Evolutionary conservation across 2,797 vertebrate genomes (phyloP).

Genomic region (Glyptemys insculpta): DNA sequence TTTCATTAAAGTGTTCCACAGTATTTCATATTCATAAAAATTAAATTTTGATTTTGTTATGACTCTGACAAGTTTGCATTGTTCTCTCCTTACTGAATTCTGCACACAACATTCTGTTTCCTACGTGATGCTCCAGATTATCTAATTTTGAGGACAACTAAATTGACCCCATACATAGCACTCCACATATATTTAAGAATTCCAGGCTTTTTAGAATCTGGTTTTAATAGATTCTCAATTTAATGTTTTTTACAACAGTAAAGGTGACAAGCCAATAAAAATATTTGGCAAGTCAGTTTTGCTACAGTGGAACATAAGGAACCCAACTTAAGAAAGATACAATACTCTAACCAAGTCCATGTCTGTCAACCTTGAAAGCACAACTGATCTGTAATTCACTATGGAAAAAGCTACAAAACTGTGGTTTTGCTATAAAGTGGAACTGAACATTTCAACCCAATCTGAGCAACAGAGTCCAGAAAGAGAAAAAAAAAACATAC

Average conservation of each 20-base stretch:
- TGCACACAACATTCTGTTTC: not conserved
- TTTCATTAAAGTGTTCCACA: not conserved
- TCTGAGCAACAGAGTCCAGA: constrained; percentile 16
- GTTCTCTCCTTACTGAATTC: not conserved
- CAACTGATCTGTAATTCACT: constrained; percentile 71
- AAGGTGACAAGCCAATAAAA: constrained; percentile 82
- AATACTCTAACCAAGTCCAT: constrained; percentile 52
- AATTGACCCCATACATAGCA: constrained; percentile 23
- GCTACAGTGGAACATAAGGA: constrained; percentile 72
- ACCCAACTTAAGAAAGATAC: constrained; percentile 69
- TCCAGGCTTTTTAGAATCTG: constrained; percentile 72
- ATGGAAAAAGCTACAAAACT: constrained; percentile 66
- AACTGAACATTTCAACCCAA: constrained; percentile 52
- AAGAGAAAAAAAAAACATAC: not conserved
- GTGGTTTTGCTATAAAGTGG: constrained; percentile 64
- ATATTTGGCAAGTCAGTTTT: constrained; percentile 77
- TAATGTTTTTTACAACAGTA: constrained; percentile 71
- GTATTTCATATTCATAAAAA: not conserved
- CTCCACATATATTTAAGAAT: constrained; percentile 36
- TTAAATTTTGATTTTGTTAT: not conserved
- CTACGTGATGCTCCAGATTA: not conserved
- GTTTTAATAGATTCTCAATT: constrained; percentile 75
- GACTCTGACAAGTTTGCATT: not conserved
- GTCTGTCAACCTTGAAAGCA: constrained; percentile 72
- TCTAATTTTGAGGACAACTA: constrained; percentile 24